Evolutionary conservation across 2,797 vertebrate species (phyloP), one percentile per base, ranked within the genome.

Genomic region (Enteromius mattozi): DNA sequence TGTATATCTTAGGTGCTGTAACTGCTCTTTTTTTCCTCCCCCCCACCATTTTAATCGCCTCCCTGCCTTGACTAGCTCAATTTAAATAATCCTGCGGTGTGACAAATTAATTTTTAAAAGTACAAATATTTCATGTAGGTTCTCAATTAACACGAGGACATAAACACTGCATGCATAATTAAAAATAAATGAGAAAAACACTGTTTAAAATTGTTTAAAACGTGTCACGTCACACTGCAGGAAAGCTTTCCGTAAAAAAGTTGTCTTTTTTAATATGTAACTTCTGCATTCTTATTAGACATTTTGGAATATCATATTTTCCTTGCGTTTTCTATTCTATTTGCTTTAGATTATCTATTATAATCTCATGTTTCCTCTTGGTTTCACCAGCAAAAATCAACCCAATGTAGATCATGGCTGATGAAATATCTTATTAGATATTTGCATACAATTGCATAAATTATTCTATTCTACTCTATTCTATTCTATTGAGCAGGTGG

Each of bases 61-160:
- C 40, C 10, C 24, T n/a, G 77, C 42, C 27, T 79, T 27, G 42
- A 49, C 76, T 27, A 30, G 40, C 59, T 63, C 13, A 61, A 78
- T 65, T 79, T 79, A 79, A 79, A 79, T 79, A 66, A 66, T 79
- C 77, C 27, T 79, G 77, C 6, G 42, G 77, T 79, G 77, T 79
- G 61, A 79, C 77, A 79, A 79, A 79, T 79, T 14, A n/a, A 47
- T 79, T 47, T 78, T 79, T 65, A 33, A 47, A 79, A 79, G 27
- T 79, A 79, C 61, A 65, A 45, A 79, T 65, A 79, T 63, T 65
- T 79, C 27, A 66, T 33, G 77, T 65, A 14, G 77, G 40, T 66
- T 79, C 69, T 66, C 68, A 69, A 65, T 83, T 81, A 79, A 66
- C 47, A 79, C 6, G 0, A 79, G 42, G 61, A 47, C 61, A 79